Evolutionary conservation across 2,888 invertebrate species (phyloP), one percentile per base, ranked within the genome.

Genomic region (Agrypnus murinus): DNA sequence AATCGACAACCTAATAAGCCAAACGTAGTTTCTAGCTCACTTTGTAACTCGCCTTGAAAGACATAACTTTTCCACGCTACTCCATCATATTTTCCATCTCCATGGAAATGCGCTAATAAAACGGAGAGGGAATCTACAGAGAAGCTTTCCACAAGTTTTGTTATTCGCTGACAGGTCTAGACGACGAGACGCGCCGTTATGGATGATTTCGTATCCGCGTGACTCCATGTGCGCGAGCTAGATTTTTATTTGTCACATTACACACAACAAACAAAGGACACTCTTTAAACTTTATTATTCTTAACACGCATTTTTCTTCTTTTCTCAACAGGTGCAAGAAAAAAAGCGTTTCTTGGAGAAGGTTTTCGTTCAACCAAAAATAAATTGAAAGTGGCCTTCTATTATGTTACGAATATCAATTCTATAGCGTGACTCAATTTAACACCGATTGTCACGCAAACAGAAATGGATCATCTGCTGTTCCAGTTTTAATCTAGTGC

Each of bases 11-110:
- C 40, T 58, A 58, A 58, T 58, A 58, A 58, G 31, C 15, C 36
- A 55, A 36, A 58, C 12, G 40, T 15, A 58, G 58, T 43, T 55
- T 43, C 34, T 40, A 31, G 43, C 43, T 58, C 58, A 58, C 58
- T 58, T 58, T 58, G 58, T 58, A 58, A 25, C 43, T 58, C 14
- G 25, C 25, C 58, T 38, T 55, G 55, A 48, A 36, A 55, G 55
- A 58, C 40, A 43, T 31, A 43, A 40, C 58, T 38, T 64, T 53
- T 48, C 60, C 5, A 32, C 53, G 64, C 12, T 38, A 50, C 64
- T 64, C 64, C 48, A 64, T 64, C 64, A 64, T 64, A 64, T 64
- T 53, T 53, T 15, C 50, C 64, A 64, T 64, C 50, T 53, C 53
- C 38, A 64, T 64, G 46, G 58, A 64, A 64, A 50, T 64, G 38